A percentile compares a stretch with the other conserved stretches of the same genome.
phyloP scores from a whole-genome alignment of 1,140 invertebrate genomes.

The Brachionus asplanchnoidis region DNA sequence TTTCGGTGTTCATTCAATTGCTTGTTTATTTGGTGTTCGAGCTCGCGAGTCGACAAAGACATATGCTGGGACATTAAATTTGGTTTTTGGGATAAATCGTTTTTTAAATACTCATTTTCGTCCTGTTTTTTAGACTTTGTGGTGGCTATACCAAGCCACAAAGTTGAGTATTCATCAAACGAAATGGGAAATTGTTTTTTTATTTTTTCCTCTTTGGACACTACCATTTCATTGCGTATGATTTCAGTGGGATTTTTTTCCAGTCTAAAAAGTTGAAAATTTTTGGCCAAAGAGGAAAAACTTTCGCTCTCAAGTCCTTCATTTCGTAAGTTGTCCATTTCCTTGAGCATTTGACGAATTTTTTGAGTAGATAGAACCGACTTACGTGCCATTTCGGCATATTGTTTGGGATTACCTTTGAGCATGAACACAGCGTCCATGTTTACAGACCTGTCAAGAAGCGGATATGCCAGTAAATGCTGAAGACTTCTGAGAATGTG shows the following conservation, averaged over 20 bases:
- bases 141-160: constrained; percentile 33
- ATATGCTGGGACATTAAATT: constrained; percentile 32
- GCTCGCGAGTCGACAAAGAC: constrained; percentile 5
- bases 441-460: constrained; percentile 22
- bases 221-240: not conserved
- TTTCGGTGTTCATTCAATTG: constrained; percentile 21
- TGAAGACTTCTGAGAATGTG: constrained; percentile 23
- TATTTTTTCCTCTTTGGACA: not conserved
- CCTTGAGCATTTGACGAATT: constrained; percentile 12
- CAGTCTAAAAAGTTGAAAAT: constrained; percentile 23
- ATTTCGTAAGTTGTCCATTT: not conserved
- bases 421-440: constrained; percentile 38
- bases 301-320: not conserved
- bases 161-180: constrained; percentile 18
- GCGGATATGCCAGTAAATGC: constrained; percentile 5
- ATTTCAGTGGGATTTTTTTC: constrained; percentile 18
- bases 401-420: constrained; percentile 37
- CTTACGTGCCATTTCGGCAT: not conserved
- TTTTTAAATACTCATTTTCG: constrained; percentile 26
- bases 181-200: not conserved
- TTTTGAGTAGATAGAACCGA: constrained; percentile 14
- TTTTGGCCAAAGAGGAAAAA: not conserved
- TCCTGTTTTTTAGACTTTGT: constrained; percentile 24
- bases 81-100: constrained; percentile 4
- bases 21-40: constrained; percentile 28